Base-by-base conservation (phyloP, 2,888 invertebrate species). In the Eilema griseolum region DNA sequence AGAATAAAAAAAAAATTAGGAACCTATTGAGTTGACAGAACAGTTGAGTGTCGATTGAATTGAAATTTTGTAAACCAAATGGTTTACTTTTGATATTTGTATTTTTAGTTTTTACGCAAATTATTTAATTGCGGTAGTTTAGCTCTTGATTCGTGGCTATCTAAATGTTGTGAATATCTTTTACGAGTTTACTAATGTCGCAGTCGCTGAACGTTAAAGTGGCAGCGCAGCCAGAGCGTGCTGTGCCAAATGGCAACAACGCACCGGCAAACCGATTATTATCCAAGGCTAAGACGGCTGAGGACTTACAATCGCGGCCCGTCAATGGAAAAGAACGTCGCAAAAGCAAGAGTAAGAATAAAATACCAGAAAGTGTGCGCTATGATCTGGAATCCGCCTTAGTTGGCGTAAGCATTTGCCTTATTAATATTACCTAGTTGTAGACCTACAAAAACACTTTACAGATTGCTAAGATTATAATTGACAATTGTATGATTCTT, bases 331-430 rank as follows among this genome's bases (percentile, higher is more conserved):
- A 78, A 57, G 79, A 83, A 63, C 77, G 66, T 67, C 75, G 77
- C 56, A 81, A 81, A 70, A 90, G 83, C 73, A 88, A 85, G 69
- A 89, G 78, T 80, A 92, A 85, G 78, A 86, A 85, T 78, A 90
- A 88, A 76, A 83, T 92, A 84, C 92, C 94, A 20, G 92, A 90
- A 84, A 89, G 72, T 70, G 72, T 94, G 65, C 92, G 94, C 16
- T 89, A 90, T 73, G 95, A 94, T 70, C 86, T 95, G 82, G 93
- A 95, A 76, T 93, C 91, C 75, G 93, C 95, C 24, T 86, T 95
- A 78, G 89, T 95, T 76, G 86, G 91, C 77, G 95, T 94, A 84
- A 91, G 93, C 33, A 74, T 74, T 75, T 79, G 20, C 37, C 26
- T 26, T 59, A 8, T 5, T 24, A 31, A 56, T 65, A 57, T 56